These are phyloP conservation scores for Linurgus olivaceus DNA, from an alignment of 2,797 vertebrate species.

Conservation along the genomic window DNA sequence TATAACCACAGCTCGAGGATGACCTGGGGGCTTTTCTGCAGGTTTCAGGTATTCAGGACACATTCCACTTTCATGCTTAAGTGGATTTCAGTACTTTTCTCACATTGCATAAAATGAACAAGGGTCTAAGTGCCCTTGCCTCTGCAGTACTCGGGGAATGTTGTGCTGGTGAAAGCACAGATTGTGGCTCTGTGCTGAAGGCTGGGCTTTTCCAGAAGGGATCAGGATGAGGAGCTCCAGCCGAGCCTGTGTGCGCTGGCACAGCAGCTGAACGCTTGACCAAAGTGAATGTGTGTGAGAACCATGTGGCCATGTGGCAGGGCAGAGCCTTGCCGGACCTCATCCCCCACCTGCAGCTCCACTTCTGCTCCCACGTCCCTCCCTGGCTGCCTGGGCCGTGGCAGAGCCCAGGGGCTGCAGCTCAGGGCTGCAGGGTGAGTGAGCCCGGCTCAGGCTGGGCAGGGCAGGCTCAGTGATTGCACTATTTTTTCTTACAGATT, in stretches of 20 bases:
- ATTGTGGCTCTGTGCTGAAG: neutral
- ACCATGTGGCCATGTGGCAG: rapidly evolving
- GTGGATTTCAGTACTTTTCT: conserved; percentile 31
- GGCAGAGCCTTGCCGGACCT: neutral
- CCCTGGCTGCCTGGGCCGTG: rapidly evolving
- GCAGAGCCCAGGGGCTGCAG: neutral
- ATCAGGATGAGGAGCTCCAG: rapidly evolving
- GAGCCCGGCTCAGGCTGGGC: rapidly evolving
- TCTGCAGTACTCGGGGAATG: neutral
- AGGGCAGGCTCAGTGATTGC: neutral
- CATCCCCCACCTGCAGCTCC: rapidly evolving
- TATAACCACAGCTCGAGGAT: neutral
- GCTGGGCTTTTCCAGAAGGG: neutral
- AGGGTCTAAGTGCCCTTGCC: neutral
- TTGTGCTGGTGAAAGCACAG: neutral
- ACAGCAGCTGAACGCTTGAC: rapidly evolving
- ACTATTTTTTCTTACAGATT: neutral
- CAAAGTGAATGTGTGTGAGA: rapidly evolving
- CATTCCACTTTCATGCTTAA: neutral
- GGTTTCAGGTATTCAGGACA: neutral
- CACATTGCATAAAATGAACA: neutral
- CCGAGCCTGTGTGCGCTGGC: rapidly evolving
- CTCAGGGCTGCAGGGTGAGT: neutral
- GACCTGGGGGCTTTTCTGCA: neutral
- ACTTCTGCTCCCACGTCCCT: neutral